These are phyloP conservation scores for Drosophila albomicans DNA, from an alignment of 1,140 invertebrate genomes.

Conservation along the genomic window DNA sequence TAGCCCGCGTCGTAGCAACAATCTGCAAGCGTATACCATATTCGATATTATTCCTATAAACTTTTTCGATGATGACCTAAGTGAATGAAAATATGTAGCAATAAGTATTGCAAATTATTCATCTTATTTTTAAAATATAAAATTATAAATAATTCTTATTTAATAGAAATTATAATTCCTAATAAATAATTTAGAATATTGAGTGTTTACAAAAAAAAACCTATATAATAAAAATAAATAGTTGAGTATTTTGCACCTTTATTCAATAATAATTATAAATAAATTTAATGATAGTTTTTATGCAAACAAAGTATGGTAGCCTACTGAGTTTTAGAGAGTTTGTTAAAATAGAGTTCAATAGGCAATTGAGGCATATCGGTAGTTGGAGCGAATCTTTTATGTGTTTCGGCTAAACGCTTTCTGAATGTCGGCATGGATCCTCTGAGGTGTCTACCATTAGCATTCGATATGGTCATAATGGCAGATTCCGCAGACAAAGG, in stretches of 20 bases:
- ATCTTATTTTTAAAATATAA: too few relatives aligned
- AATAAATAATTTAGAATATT: too few relatives aligned
- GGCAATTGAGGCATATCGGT: slow-evolving; percentile 33
- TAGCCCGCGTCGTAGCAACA: neutral
- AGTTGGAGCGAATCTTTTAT: slow-evolving; percentile 2
- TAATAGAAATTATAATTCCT: too few relatives aligned
- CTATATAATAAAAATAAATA: neutral
- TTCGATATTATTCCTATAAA: neutral
- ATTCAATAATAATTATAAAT: neutral
- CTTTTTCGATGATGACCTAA: neutral
- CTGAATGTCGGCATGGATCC: slow-evolving; percentile 8
- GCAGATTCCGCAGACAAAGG: slow-evolving; percentile 30
- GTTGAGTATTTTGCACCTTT: neutral
- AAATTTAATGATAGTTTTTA: neutral
- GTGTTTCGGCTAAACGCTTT: neutral
- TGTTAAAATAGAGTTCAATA: slow-evolving; percentile 42
- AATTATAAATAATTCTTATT: too few relatives aligned
- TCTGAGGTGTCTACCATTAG: slow-evolving; percentile 15
- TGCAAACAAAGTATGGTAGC: neutral
- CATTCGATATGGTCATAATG: slow-evolving; percentile 46
- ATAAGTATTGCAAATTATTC: too few relatives aligned
- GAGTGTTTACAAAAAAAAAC: too few relatives aligned
- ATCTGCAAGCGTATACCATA: neutral
- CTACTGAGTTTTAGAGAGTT: slow-evolving; percentile 14
- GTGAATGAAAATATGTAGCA: neutral